phyloP scores from a whole-genome alignment of 2,113 vertebrate genomes.

The Gobio gobio region DNA sequence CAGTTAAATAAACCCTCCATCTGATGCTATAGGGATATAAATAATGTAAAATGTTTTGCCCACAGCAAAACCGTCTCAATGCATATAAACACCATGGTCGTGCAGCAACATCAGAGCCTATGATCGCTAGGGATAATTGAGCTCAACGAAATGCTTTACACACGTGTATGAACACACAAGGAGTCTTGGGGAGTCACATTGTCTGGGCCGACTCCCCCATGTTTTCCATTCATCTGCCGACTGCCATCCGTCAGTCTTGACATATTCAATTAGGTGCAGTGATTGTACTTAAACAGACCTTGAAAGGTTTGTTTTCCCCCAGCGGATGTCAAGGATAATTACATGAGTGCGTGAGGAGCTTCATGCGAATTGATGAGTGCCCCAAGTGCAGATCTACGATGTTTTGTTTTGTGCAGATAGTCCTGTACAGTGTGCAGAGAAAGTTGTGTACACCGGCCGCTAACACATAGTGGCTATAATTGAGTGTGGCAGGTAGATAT shows the following conservation, averaged over 20 bases:
- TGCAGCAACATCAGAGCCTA: background rate
- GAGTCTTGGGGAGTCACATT: conserved; percentile 38
- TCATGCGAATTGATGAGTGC: conserved; percentile 2
- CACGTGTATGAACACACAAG: background rate
- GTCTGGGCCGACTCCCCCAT: conserved; percentile 33
- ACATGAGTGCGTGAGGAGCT: conserved; percentile 32
- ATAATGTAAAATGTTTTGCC: conserved; percentile 34
- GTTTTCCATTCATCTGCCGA: conserved; percentile 31
- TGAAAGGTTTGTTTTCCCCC: conserved; percentile 62
- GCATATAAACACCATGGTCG: background rate
- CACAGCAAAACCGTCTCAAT: background rate
- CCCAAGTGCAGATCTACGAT: background rate
- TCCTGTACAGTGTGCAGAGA: conserved; percentile 12
- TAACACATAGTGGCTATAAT: conserved; percentile 43
- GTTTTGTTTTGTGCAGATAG: background rate
- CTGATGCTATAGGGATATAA: conserved; percentile 12
- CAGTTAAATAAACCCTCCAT: background rate
- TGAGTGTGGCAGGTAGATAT: conserved; percentile 55
- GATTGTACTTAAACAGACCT: conserved; percentile 65
- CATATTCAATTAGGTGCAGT: conserved; percentile 62
- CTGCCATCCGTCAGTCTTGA: conserved; percentile 54
- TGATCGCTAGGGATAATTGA: background rate
- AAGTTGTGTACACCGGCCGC: background rate
- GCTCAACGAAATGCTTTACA: background rate
- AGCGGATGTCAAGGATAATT: conserved; percentile 61